Conservation (phyloP, 2,888 invertebrate genomes). For the Aphelenchoides bicaudatus region DNA sequence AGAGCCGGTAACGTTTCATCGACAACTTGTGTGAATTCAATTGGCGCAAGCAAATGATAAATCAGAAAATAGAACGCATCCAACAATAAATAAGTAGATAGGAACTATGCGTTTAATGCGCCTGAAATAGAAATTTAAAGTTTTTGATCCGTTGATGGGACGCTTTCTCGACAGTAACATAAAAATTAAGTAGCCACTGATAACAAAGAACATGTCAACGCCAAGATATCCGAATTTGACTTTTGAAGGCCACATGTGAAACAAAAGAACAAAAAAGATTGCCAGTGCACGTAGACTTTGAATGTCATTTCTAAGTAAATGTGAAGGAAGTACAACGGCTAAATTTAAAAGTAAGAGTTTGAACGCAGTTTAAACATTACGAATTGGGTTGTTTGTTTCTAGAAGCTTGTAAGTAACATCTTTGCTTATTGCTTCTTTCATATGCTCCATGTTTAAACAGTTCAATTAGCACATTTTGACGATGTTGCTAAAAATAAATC, state of each 20-base stretch:
- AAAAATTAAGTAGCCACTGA: constrained; percentile 7
- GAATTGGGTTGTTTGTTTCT: no score
- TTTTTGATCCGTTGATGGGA: background rate
- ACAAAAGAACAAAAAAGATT: constrained; percentile 4
- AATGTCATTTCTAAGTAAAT: constrained; percentile 13
- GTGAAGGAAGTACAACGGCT: no score
- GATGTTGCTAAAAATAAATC: no score
- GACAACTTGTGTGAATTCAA: constrained; percentile 10
- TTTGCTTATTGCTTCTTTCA: no score
- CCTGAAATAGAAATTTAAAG: background rate
- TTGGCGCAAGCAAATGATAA: constrained; percentile 1
- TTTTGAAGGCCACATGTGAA: constrained; percentile 1
- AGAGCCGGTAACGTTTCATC: constrained; percentile 2
- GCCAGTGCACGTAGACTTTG: background rate
- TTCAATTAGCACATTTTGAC: no score
- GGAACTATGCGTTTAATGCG: constrained; percentile 9
- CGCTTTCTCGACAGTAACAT: background rate
- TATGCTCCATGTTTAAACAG: no score
- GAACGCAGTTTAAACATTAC: no score
- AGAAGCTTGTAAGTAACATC: no score
- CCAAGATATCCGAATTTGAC: background rate
- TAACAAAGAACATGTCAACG: constrained; percentile 16
- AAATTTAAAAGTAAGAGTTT: no score
- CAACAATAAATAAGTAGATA: background rate
- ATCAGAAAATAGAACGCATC: background rate